Percentiles rank a stretch among this genome's conserved stretches.
These are phyloP conservation scores for Rhinoraja longicauda DNA, from an alignment of 2,797 vertebrate genomes.

Conservation along the genomic window DNA sequence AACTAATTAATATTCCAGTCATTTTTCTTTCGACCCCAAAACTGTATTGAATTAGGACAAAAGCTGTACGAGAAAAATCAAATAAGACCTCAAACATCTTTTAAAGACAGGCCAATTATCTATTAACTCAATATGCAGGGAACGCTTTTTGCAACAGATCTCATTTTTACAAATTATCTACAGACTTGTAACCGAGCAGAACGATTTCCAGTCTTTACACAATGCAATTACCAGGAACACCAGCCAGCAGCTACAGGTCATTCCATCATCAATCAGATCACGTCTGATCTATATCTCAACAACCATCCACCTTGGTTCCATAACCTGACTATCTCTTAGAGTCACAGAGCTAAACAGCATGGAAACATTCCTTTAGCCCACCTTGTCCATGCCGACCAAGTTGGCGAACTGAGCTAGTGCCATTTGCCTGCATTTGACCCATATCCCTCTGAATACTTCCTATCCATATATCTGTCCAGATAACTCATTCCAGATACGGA, in stretches of 20 bases:
- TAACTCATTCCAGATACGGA: no score
- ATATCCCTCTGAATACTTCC: no score
- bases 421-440: no score
- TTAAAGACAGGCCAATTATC: constrained; percentile 61
- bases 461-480: no score
- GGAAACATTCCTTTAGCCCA: no score
- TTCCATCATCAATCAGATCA: not conserved
- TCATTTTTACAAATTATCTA: constrained; percentile 60
- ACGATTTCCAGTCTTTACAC: no score
- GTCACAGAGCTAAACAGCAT: no score
- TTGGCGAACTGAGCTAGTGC: no score
- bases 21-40: constrained; percentile 51
- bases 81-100: constrained; percentile 57
- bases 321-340: not conserved
- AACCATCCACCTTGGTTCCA: not conserved
- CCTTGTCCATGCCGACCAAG: no score
- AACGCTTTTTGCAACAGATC: constrained; percentile 64
- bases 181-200: not conserved
- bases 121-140: constrained; percentile 69
- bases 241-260: not conserved
- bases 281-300: not conserved
- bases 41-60: constrained; percentile 67
- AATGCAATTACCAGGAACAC: not conserved
- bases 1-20: not conserved
- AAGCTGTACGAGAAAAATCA: constrained; percentile 61